A percentile compares a stretch with the other conserved stretches of the same genome.
phyloP scores from a whole-genome alignment of 2,797 vertebrate genomes.

The Phataginus tetradactyla region DNA sequence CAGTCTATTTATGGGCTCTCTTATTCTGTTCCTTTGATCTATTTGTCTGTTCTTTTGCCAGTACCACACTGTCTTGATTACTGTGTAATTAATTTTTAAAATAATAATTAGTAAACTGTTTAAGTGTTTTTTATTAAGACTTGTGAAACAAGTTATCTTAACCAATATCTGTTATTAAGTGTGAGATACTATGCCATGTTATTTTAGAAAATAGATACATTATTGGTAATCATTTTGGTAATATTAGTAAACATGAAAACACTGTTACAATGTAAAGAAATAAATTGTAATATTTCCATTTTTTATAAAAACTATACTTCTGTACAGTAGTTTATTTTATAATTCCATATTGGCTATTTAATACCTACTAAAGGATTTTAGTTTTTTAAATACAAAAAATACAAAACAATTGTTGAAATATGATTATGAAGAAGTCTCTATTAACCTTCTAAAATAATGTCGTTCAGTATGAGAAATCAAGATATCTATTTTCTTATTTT shows the following conservation, averaged over 20 bases:
- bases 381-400: conserved; percentile 75
- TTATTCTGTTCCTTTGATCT: conserved; percentile 42
- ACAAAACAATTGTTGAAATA: conserved; percentile 69
- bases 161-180: conserved; percentile 19
- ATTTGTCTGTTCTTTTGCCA: conserved; percentile 45
- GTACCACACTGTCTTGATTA: conserved; percentile 10
- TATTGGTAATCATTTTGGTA: conserved; percentile 9
- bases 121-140: conserved; percentile 27
- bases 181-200: not conserved
- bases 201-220: not conserved
- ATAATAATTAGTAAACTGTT: conserved; percentile 43
- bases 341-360: conserved; percentile 73
- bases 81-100: conserved; percentile 51
- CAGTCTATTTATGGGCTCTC: conserved; percentile 6
- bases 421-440: conserved; percentile 1
- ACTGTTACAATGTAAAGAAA: not conserved
- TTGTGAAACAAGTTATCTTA: conserved; percentile 1
- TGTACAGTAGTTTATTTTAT: conserved; percentile 66
- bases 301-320: conserved; percentile 63
- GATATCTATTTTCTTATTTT: conserved; percentile 53
- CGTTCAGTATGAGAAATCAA: conserved; percentile 44
- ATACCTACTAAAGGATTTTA: conserved; percentile 68
- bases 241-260: not conserved
- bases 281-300: not conserved
- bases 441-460: conserved; percentile 69